phyloP scores from a whole-genome alignment of 1,140 invertebrate genomes.

The Eubasilissa regina region DNA sequence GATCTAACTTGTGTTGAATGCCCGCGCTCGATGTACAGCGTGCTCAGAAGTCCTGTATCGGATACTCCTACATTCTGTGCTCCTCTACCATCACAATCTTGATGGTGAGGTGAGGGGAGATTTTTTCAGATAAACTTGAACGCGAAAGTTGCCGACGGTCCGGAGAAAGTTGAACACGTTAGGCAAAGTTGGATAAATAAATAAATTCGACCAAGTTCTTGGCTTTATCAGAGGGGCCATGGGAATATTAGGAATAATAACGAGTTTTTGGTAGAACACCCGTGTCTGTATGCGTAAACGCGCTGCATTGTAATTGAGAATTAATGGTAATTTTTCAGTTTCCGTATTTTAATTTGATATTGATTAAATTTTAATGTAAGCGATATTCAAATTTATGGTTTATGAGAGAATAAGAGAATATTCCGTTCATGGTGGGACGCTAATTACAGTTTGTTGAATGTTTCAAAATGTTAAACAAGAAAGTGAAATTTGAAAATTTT shows the following conservation, averaged over 20 bases:
- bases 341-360: slow-evolving; percentile 33
- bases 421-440: neutral
- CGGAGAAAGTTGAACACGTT: slow-evolving; percentile 57
- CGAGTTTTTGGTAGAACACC: slow-evolving; percentile 10
- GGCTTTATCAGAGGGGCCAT: slow-evolving; percentile 55
- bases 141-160: slow-evolving; percentile 55
- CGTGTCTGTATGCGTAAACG: slow-evolving; percentile 39
- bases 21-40: neutral
- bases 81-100: slow-evolving; percentile 36
- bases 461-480: neutral
- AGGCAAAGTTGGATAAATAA: slow-evolving; percentile 57
- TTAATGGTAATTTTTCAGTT: slow-evolving; percentile 55
- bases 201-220: slow-evolving; percentile 56
- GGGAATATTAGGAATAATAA: slow-evolving; percentile 58
- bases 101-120: slow-evolving; percentile 45
- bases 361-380: slow-evolving; percentile 50
- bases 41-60: too few relatives aligned
- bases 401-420: slow-evolving; percentile 7
- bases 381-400: slow-evolving; percentile 36
- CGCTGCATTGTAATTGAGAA: slow-evolving; percentile 57
- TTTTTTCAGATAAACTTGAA: slow-evolving; percentile 57
- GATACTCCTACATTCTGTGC: too few relatives aligned
- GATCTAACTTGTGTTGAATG: slow-evolving; percentile 19
- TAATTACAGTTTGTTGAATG: neutral
- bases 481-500: neutral